Base-by-base conservation (phyloP, 2,113 vertebrate species). In the Pleuronectes platessa region DNA sequence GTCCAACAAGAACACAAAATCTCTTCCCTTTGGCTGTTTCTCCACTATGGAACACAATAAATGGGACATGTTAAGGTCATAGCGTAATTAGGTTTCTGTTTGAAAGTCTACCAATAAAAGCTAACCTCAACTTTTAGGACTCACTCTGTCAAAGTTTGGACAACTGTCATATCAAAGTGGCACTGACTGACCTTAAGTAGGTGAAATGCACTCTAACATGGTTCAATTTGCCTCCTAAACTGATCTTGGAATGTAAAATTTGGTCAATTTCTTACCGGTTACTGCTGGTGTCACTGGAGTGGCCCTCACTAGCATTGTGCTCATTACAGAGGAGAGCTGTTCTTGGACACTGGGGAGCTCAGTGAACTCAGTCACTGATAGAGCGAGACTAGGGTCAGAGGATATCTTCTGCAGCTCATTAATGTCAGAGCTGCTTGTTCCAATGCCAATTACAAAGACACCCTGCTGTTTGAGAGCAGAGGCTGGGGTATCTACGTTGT, bases 1-100 rank as follows among this genome's bases (percentile, higher is more conserved):
- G 75, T 86, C 79, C 76, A 96, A 89, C 85, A 97, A 76, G 61
- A 88, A 82, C 23, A 85, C 79, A 27, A 84, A 27, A 76, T 84
- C 85, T 24, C 56, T 79, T 82, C 68, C 72, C 18, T 11, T 0
- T 24, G 56, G 13, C 27, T 11, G 11, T 64, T 35, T 68, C 27
- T 64, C 65, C 24, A 51, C 69, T 71, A 31, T 4, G 24, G 13
- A 74, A 73, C 17, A 81, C 26, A 59, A 54, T 18, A 68, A 27
- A 5, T 24, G 4, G 23, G 9, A 62, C 23, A 47, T 18, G 15
- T 49, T 49, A 20, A 21, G 21, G 5, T 47, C 47, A 1, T 24
- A n/a, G 0, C 3, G 4, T 24, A 7, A 20, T 24, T 47, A 23
- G 1, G 0, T 40, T 21, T 45, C 31, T 0, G 0, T 6, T 47